These are phyloP conservation scores for Enteromius mattozi DNA, from an alignment of 2,797 vertebrate genomes.

Conservation along the genomic window DNA sequence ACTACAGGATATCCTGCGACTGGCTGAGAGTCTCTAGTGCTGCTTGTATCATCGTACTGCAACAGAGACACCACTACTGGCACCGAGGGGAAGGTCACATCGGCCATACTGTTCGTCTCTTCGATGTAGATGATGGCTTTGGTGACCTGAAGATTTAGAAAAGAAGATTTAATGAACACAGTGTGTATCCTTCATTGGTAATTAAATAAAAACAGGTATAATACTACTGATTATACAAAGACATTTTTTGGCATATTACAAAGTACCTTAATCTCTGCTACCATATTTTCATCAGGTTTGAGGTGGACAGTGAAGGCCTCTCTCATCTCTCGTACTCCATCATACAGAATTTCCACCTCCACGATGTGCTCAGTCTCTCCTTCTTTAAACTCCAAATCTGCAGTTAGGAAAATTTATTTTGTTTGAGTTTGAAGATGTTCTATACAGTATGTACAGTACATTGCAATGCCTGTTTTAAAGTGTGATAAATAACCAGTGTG, in stretches of 20 bases:
- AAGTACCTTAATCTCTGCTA: conserved; percentile 83
- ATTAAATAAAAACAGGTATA: not conserved
- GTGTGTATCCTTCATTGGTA: not conserved
- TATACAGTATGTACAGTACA: not conserved
- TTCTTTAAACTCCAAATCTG: conserved; percentile 91
- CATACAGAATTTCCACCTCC: conserved; percentile 90
- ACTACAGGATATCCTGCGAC: conserved; percentile 81
- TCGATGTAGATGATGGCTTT: conserved; percentile 96
- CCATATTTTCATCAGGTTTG: conserved; percentile 86
- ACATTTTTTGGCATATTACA: not conserved
- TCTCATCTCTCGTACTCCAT: conserved; percentile 91
- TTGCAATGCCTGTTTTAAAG: not conserved
- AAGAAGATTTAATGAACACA: conserved; percentile 15
- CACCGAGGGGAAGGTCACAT: conserved; percentile 86
- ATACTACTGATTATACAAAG: not conserved
- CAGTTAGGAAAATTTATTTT: not conserved
- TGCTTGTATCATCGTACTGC: conserved; percentile 65
- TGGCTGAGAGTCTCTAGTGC: conserved; percentile 23
- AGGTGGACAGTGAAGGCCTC: conserved; percentile 94
- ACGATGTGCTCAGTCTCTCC: conserved; percentile 87
- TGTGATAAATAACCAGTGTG: not conserved
- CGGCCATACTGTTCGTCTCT: conserved; percentile 74
- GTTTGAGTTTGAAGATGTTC: not conserved
- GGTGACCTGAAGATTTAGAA: conserved; percentile 76
- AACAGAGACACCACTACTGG: conserved; percentile 76